phyloP scores from a whole-genome alignment of 2,113 vertebrate species.

The Lophius piscatorius region DNA sequence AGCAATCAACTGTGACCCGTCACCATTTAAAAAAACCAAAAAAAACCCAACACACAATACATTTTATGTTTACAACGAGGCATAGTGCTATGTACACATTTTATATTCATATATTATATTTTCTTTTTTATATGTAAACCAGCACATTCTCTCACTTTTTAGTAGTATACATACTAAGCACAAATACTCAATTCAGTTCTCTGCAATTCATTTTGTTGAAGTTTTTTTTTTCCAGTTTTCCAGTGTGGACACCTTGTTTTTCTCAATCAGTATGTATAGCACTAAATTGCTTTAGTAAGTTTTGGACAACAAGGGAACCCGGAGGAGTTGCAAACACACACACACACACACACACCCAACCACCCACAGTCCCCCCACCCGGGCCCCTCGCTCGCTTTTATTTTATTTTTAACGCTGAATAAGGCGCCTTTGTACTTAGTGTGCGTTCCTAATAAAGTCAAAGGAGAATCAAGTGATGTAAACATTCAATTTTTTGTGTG shows the following conservation, averaged over 20 bases:
- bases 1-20: slow-evolving; percentile 55
- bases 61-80: slow-evolving; percentile 80
- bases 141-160: slow-evolving; percentile 82
- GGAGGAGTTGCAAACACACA: slow-evolving; percentile 26
- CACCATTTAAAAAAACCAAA: slow-evolving; percentile 50
- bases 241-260: slow-evolving; percentile 23
- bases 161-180: slow-evolving; percentile 81
- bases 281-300: slow-evolving; percentile 64
- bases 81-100: slow-evolving; percentile 84
- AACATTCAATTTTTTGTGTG: slow-evolving; percentile 83
- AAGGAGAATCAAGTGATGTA: slow-evolving; percentile 83
- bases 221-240: slow-evolving; percentile 1
- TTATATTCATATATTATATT: slow-evolving; percentile 77
- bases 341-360: no score
- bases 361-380: slow-evolving; percentile 12
- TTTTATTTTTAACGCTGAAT: slow-evolving; percentile 70
- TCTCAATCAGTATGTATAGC: slow-evolving; percentile 72
- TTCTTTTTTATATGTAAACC: slow-evolving; percentile 83
- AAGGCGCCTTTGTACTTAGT: slow-evolving; percentile 83
- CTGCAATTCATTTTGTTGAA: slow-evolving; percentile 38
- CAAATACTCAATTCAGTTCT: slow-evolving; percentile 75
- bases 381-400: slow-evolving; percentile 31
- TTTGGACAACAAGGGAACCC: slow-evolving; percentile 62
- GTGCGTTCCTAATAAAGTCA: slow-evolving; percentile 79
- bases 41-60: slow-evolving; percentile 65